Evolutionary conservation across 2,888 invertebrate species (phyloP), one percentile per base, ranked within the genome.

Genomic region (Netelia fuscicornis): DNA sequence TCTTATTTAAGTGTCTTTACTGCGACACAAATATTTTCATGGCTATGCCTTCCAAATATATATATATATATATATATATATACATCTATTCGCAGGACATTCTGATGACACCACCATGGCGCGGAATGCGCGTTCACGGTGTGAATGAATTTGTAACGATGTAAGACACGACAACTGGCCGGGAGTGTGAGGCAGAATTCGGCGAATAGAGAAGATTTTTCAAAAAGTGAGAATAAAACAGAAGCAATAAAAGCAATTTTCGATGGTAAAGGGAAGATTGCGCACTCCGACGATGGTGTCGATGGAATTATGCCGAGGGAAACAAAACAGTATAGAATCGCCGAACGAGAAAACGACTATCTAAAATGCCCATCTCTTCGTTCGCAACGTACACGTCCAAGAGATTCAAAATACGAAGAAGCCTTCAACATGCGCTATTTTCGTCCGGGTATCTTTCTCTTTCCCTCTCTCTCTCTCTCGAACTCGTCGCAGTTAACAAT

Each of bases 121-220:
- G 52, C n/a, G 48, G 30, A 71, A 70, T 62, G 70, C 54, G 78
- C 58, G 56, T 44, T 78, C 9, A 17, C 58, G 79, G 85, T 80
- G 85, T 52, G 82, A 85, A 85, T 85, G 85, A 85, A 85, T 85
- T 82, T 85, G 82, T 70, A 67, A 76, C 76, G 71, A 17, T 82
- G 82, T 79, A 76, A 67, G 58, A 80, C 80, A 80, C 65, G 37
- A 70, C 30, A 54, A 67, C 65, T 68, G 48, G 30, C 48, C 48
- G 48, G 48, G 48, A 48, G 48, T 30, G 30, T 30, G 30, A 30
- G 56, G 23, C 44, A 30, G 64, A 78, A 70, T 79, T 79, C 78
- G 48, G 52, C 48, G 76, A 76, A 60, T 54, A 30, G 25, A 67
- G 65, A 23, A 79, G 62, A 44, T 72, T 25, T 44, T 77, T 25